Base-by-base conservation (phyloP, 2,797 vertebrate species). In the Rhinatrema bivittatum region DNA sequence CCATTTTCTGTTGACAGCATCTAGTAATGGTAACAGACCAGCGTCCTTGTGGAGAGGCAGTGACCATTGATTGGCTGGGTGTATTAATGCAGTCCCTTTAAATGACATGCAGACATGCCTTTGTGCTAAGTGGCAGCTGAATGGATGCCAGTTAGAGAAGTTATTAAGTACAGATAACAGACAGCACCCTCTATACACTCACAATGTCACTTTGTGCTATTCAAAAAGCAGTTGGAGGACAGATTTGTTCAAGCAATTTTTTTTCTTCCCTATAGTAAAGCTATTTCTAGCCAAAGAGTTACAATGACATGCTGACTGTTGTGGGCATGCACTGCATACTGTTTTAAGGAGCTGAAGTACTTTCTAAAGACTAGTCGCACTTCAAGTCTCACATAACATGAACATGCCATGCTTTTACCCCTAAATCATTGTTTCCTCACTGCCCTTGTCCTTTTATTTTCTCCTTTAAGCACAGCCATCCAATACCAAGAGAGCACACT, bases 1-100 rank as follows among this genome's bases (percentile, higher is more conserved):
- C 80, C 73, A 78, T 79, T 85, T 80, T 81, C 63, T 75, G 68
- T 81, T 85, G 81, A 82, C 74, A 81, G 66, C 56, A 56, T 60
- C 72, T 64, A 50, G 68, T 68, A 72, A 66, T 65, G 39, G 71
- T 64, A 73, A 72, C 57, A 66, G 61, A 65, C 56, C 39, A 9
- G 19, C 72, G 77, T 74, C 80, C 82, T 85, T 86, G 77, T 60
- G 64, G 66, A 65, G 76, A 60, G 62, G 56, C 57, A 58, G 60
- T 60, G 60, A 56, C 32, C 74, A 82, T 84, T 84, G 83, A 87
- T 82, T 81, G 77, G 56, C 56, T 74, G 68, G 73, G 65, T 71
- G 65, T 78, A 68, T 82, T 76, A 79, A 83, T 71, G 68, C 74
- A 76, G 62, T 39, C 49, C 49, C 52, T 73, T 76, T 74, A 70